These are phyloP conservation scores for Anabacerthia variegaticeps DNA, from an alignment of 2,797 vertebrate genomes.

Conservation along the genomic window DNA sequence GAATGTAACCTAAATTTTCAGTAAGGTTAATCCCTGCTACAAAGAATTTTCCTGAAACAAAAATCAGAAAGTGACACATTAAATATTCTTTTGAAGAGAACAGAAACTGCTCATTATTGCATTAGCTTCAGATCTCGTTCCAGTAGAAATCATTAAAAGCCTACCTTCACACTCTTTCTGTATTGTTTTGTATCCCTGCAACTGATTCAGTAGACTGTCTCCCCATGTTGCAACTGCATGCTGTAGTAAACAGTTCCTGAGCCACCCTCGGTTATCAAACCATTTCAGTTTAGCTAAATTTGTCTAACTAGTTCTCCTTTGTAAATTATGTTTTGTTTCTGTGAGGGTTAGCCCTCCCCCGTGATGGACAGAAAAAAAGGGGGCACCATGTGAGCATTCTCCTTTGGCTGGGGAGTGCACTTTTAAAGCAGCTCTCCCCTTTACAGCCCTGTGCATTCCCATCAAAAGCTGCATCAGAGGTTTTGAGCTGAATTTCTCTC, in stretches of 20 bases:
- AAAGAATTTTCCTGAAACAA: slow-evolving; percentile 84
- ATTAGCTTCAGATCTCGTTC: not conserved
- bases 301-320: not conserved
- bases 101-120: not conserved
- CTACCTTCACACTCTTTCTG: not conserved
- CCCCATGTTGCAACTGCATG: not conserved
- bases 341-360: not conserved
- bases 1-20: slow-evolving; percentile 77
- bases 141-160: not conserved
- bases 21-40: slow-evolving; percentile 90
- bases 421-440: accelerated
- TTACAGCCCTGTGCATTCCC: not conserved
- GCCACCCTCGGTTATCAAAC: accelerated
- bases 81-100: not conserved
- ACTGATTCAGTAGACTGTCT: not conserved
- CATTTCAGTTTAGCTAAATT: not conserved
- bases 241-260: not conserved
- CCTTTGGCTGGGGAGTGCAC: accelerated
- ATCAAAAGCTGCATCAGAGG: not conserved
- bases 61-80: not conserved
- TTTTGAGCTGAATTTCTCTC: not conserved
- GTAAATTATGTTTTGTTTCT: not conserved
- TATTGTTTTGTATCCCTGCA: not conserved
- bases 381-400: accelerated
- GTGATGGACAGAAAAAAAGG: accelerated